These are phyloP conservation scores for Pseudachorutes palmiensis DNA, from an alignment of 1,140 invertebrate genomes.

Conservation along the genomic window DNA sequence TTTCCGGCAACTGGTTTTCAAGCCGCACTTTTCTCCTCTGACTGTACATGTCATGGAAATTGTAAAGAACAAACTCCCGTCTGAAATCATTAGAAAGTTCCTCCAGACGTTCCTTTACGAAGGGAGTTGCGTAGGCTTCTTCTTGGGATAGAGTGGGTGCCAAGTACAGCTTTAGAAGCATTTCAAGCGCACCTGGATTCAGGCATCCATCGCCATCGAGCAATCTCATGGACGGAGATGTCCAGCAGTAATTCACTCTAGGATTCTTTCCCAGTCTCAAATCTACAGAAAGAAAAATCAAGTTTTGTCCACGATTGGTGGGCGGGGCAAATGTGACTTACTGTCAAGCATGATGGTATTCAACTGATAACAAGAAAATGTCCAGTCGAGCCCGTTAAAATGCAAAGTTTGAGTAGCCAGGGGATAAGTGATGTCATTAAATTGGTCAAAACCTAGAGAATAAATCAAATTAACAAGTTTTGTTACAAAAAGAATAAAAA, in stretches of 20 bases:
- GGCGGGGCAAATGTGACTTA: conserved; percentile 39
- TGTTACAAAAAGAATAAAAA: conserved; percentile 15
- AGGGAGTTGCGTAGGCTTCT: conserved; percentile 46
- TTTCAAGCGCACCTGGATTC: conserved; percentile 68
- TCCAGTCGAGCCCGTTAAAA: conserved; percentile 73
- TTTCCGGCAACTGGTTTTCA: conserved; percentile 55
- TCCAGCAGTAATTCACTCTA: conserved; percentile 70
- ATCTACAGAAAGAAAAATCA: conserved; percentile 18
- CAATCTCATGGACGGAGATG: conserved; percentile 59
- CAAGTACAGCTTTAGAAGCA: conserved; percentile 64
- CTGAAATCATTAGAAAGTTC: conserved; percentile 50
- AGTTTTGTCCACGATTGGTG: neutral
- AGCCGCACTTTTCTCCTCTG: conserved; percentile 46
- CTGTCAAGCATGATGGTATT: conserved; percentile 66
- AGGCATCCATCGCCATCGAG: conserved; percentile 65
- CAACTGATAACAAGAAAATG: conserved; percentile 77
- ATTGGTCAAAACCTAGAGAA: conserved; percentile 71
- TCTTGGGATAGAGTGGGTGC: conserved; percentile 47
- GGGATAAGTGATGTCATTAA: conserved; percentile 79
- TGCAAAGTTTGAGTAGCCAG: conserved; percentile 72
- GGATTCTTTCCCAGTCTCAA: conserved; percentile 53
- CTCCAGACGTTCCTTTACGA: conserved; percentile 65
- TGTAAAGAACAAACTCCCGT: conserved; percentile 57
- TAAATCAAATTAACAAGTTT: conserved; percentile 26
- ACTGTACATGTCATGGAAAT: conserved; percentile 54